A percentile compares a stretch with the other conserved stretches of the same genome.
Conservation (phyloP, 2,113 vertebrate genomes). For the Phainopepla nitens region DNA sequence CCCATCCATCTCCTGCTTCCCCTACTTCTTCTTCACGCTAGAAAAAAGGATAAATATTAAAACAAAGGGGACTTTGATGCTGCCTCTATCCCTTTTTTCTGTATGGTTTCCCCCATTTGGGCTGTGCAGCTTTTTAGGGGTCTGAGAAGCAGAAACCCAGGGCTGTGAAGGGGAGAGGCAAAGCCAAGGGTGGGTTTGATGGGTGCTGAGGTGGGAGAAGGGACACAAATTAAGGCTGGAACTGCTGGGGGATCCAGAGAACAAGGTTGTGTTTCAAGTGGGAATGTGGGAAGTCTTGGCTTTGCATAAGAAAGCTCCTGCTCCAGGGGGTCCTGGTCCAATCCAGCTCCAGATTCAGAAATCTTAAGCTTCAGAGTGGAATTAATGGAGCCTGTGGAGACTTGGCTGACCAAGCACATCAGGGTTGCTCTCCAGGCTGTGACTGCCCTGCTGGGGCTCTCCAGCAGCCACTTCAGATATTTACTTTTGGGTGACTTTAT, state of each 20-base stretch:
- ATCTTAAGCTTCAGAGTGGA: not conserved
- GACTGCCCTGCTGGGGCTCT: not conserved
- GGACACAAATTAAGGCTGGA: not conserved
- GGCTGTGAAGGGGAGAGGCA: not conserved
- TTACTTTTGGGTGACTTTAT: not conserved
- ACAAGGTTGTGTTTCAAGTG: not conserved
- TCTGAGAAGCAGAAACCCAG: not conserved
- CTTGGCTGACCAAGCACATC: accelerated
- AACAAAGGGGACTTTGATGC: not conserved
- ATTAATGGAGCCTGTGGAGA: not conserved
- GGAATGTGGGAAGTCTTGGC: not conserved
- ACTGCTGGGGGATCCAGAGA: not conserved
- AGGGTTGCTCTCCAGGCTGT: not conserved
- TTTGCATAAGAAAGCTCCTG: not conserved
- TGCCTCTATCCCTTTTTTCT: not conserved
- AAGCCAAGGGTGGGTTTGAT: not conserved
- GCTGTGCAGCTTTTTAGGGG: not conserved
- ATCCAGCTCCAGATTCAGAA: not conserved
- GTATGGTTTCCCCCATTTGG: accelerated
- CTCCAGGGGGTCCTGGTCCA: not conserved
- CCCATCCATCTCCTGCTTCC: not conserved
- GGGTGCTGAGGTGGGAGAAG: not conserved
- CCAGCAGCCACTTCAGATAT: not conserved
- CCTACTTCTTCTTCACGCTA: not conserved
- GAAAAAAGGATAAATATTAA: not conserved